These are phyloP conservation scores for Tangara arthus DNA, from an alignment of 2,797 vertebrate genomes.

Conservation along the genomic window DNA sequence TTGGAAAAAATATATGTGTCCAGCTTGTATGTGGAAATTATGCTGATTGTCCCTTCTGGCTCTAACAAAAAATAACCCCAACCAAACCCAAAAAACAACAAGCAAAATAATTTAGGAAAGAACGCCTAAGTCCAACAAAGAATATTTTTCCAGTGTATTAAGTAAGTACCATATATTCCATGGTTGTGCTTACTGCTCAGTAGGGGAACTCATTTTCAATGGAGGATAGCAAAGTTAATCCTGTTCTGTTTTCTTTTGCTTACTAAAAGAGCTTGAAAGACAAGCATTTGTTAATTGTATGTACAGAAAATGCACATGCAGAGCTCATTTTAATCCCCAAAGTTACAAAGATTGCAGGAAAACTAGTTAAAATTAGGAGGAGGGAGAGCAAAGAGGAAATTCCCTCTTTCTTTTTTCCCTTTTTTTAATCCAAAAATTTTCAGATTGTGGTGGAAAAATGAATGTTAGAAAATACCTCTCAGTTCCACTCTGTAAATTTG, in stretches of 20 bases:
- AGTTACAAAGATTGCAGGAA: neutral
- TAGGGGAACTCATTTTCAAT: constrained; percentile 43
- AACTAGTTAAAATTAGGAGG: neutral
- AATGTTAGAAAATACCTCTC: neutral
- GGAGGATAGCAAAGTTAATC: constrained; percentile 37
- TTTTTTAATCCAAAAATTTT: neutral
- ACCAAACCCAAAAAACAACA: neutral
- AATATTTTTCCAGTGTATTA: constrained; percentile 38
- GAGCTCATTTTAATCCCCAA: neutral
- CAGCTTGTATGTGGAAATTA: neutral
- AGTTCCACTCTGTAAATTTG: neutral
- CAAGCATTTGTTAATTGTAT: constrained; percentile 32
- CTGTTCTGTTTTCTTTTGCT: constrained; percentile 47
- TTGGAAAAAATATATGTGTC: constrained; percentile 2
- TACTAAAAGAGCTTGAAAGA: constrained; percentile 43
- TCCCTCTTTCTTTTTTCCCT: neutral
- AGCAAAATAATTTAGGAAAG: neutral
- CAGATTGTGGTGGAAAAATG: neutral
- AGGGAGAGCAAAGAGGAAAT: neutral
- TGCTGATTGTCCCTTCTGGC: constrained; percentile 17
- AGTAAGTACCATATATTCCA: neutral
- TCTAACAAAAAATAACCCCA: neutral
- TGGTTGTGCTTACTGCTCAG: constrained; percentile 18
- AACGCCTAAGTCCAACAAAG: neutral
- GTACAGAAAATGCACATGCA: constrained; percentile 24